Evolutionary conservation across 2,797 vertebrate genomes (phyloP), one percentile per base, ranked within the genome.

Genomic region (Chloroceryle amazona): DNA sequence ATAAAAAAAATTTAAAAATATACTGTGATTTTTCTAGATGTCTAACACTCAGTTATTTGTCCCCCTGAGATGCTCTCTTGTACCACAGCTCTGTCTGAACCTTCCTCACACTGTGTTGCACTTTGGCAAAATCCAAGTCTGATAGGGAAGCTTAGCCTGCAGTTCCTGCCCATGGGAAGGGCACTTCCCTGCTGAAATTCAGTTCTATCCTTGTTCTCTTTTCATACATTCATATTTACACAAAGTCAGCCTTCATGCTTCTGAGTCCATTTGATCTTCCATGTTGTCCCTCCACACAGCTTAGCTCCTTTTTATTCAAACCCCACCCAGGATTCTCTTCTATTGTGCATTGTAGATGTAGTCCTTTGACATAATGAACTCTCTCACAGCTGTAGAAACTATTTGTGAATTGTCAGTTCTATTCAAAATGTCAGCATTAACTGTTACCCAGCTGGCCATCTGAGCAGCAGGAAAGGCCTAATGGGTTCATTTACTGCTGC

Each of bases 341-440:
- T 44, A 55, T 57, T 70, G 62, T 75, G 70, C 55, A 17, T 66
- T 84, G 90, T 66, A 29, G 81, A 61, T 89, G 51, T 74, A 49
- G 73, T 41, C 47, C 33, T 63, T 41, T n/a, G 73, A 61, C 60
- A 25, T 70, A 80, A 86, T 49, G 63, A 73, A 89, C 88, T 79
- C 54, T 63, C 62, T 87, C 74, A 72, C 90, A 79, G 70, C 65
- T 93, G 83, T 89, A 89, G 89, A 91, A 84, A 79, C 84, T 66
- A 93, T 39, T 90, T 86, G 70, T 73, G 80, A 84, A 70, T 92
- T 89, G 73, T 84, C 28, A 5, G 62, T 89, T 88, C 80, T 92
- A 52, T 92, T 94, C 63, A 75, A 94, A 93, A 84, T 76, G 55
- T 75, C 90, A 72, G 65, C 61, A 88, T 88, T 93, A 89, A 42